Base-by-base conservation (phyloP, 2,113 vertebrate species). In the Laticauda laticaudata region DNA sequence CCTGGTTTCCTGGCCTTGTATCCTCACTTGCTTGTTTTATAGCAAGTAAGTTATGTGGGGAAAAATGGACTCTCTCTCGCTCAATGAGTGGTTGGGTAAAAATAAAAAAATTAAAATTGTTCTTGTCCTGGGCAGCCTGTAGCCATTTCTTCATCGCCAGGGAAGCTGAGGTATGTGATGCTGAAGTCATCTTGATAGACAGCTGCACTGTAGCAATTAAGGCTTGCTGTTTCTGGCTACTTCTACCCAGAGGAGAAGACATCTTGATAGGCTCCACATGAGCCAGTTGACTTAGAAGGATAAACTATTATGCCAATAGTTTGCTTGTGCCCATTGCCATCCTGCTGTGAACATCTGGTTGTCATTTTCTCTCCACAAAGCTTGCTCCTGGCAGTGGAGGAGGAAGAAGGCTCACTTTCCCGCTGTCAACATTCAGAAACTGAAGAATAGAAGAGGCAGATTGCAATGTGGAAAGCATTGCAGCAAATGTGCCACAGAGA, bases 401-500 rank as follows among this genome's bases (percentile, higher is more conserved):
- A 90, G 88, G 39, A 90, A n/a, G 34, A 86, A 61, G 24, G 2
- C 48, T 54, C 56, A 21, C 21, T 34, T 87, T 15, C 75, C 87
- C 59, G 23, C 91, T 92, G 75, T 23, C 5, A 91, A 57, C 57
- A 26, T 64, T 86, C 51, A 75, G 69, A 6, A 61, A 29, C 29
- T n/a, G 61, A 87, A 86, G 92, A 56, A 4, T 15, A 12, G 23
- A 92, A 91, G 93, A 87, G 92, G 93, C 92, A 86, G 88, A 59
- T 90, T 69, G 39, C 23, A 88, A 92, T 14, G 90, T 51, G 86
- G 91, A 53, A 94, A 95, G 54, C 64, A 94, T 7, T 90, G 64
- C 75, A 39, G 93, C 92, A 51, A 89, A 94, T 94, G 90, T 91
- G 57, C 91, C 91, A 93, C 93, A 95, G 95, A 95, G 11, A 51